These are phyloP conservation scores for Diarsia mendica DNA, from an alignment of 2,888 invertebrate species.

Conservation along the genomic window DNA sequence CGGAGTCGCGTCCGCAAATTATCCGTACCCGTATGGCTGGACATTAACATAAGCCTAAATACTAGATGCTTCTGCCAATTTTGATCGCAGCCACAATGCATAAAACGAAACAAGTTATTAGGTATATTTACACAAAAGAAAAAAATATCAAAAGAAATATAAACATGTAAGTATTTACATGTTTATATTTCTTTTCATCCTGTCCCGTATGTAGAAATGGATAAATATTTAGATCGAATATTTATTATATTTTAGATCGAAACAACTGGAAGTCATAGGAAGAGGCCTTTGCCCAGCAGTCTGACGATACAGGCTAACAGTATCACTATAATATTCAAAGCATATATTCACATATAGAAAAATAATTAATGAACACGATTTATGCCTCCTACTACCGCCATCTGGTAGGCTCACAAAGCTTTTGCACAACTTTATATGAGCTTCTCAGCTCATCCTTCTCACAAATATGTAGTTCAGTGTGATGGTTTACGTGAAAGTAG, in stretches of 20 bases:
- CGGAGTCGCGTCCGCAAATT: neutral
- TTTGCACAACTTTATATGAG: neutral
- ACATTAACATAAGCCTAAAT: neutral
- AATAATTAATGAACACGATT: neutral
- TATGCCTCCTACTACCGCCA: slow-evolving; percentile 28
- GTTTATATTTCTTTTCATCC: neutral
- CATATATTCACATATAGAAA: neutral
- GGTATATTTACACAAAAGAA: neutral
- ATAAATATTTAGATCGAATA: too few relatives aligned
- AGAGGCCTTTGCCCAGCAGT: too few relatives aligned
- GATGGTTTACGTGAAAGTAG: neutral
- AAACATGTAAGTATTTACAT: neutral
- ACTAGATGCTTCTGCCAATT: neutral
- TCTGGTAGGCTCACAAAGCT: slow-evolving; percentile 19
- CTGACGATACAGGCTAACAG: too few relatives aligned
- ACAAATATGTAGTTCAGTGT: slow-evolving; percentile 2
- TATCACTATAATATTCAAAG: neutral
- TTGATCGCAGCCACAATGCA: neutral
- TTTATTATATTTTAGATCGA: too few relatives aligned
- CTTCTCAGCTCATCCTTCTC: neutral
- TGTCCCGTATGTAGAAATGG: neutral
- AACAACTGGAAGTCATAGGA: too few relatives aligned
- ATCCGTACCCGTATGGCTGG: neutral
- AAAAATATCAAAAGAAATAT: neutral
- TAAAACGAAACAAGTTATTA: too few relatives aligned